Percentiles rank a stretch among this genome's conserved stretches.
phyloP scores from a whole-genome alignment of 2,113 vertebrate genomes.

The Synodontis membranacea region DNA sequence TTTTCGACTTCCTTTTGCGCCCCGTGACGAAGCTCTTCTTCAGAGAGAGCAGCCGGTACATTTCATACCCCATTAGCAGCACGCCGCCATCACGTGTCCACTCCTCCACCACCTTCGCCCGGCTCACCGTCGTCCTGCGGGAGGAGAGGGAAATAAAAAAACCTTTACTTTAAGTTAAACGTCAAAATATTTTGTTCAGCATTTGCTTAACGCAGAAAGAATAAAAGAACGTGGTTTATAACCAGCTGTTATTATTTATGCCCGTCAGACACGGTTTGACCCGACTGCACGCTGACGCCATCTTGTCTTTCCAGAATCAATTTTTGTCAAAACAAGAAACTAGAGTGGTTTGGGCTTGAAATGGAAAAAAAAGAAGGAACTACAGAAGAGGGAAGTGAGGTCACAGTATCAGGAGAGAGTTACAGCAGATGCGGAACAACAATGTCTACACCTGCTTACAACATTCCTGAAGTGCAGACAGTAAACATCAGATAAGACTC shows the following conservation, averaged over 20 bases:
- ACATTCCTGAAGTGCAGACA: background rate
- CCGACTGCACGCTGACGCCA: too few species aligned
- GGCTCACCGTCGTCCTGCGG: slow-evolving; percentile 85
- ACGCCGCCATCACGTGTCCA: slow-evolving; percentile 93
- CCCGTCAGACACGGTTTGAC: too few species aligned
- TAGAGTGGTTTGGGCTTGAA: too few species aligned
- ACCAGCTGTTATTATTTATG: background rate
- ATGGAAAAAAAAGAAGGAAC: too few species aligned
- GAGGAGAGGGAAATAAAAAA: background rate
- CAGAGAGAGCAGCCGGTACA: slow-evolving; percentile 96
- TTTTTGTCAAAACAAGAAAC: too few species aligned
- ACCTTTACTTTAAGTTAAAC: too few species aligned
- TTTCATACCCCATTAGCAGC: slow-evolving; percentile 97
- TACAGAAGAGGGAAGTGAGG: too few species aligned
- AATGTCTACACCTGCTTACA: background rate
- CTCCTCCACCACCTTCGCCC: slow-evolving; percentile 93
- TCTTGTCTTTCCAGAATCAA: too few species aligned
- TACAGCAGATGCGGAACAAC: background rate
- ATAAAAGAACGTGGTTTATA: too few species aligned
- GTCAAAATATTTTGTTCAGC: too few species aligned
- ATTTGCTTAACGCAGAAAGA: too few species aligned
- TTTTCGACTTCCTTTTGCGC: slow-evolving; percentile 96
- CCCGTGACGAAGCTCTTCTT: slow-evolving; percentile 95
- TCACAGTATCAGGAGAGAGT: too few species aligned
- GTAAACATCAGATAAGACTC: background rate